phyloP scores from a whole-genome alignment of 2,888 invertebrate species.

The Caradrina clavipalpis region DNA sequence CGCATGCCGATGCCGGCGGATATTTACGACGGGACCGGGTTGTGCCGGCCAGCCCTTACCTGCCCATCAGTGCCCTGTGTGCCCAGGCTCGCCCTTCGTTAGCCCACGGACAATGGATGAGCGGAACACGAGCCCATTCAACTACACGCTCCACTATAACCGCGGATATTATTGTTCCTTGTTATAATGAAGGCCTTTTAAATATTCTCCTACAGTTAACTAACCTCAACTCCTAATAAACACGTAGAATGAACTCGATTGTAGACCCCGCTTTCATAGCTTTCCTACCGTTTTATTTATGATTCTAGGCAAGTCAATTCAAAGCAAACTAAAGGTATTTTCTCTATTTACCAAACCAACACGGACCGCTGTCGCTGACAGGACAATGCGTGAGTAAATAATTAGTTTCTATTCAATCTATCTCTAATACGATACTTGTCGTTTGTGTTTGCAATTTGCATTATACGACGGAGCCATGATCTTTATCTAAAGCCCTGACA shows the following conservation, averaged over 20 bases:
- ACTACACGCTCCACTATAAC: slow-evolving; percentile 60
- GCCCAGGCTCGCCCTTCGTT: slow-evolving; percentile 67
- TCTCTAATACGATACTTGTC: slow-evolving; percentile 72
- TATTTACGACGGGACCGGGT: slow-evolving; percentile 69
- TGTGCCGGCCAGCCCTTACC: slow-evolving; percentile 75
- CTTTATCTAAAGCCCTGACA: slow-evolving; percentile 83
- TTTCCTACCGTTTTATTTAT: slow-evolving; percentile 58
- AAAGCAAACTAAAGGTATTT: slow-evolving; percentile 65
- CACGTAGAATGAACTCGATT: slow-evolving; percentile 19
- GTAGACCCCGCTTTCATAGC: slow-evolving; percentile 41
- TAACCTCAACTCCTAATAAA: slow-evolving; percentile 25
- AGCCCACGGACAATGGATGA: slow-evolving; percentile 72
- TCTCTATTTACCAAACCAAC: slow-evolving; percentile 71
- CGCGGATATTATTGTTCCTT: slow-evolving; percentile 31
- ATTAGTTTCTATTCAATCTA: slow-evolving; percentile 80
- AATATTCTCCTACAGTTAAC: slow-evolving; percentile 33
- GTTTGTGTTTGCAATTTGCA: slow-evolving; percentile 81
- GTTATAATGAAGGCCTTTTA: slow-evolving; percentile 33
- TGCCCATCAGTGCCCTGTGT: slow-evolving; percentile 65
- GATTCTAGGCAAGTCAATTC: slow-evolving; percentile 60
- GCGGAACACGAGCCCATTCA: slow-evolving; percentile 77
- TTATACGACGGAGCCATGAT: slow-evolving; percentile 81
- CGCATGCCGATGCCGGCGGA: slow-evolving; percentile 66
- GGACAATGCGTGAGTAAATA: slow-evolving; percentile 84
- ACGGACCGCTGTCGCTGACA: slow-evolving; percentile 72